Conservation (phyloP, 2,888 invertebrate genomes). For the Eilema caniola region DNA sequence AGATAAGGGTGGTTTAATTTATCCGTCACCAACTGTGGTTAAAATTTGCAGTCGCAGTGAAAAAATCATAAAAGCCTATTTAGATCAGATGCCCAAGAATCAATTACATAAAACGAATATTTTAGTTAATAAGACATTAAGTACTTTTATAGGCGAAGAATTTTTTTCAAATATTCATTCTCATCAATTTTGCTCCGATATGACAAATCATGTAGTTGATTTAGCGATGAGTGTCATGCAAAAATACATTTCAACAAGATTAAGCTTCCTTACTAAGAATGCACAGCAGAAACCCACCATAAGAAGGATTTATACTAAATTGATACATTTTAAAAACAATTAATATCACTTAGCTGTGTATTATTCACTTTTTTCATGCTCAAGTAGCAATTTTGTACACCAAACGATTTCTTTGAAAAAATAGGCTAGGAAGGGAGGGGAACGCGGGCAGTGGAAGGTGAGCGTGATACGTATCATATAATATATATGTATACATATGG, state of each 20-base stretch:
- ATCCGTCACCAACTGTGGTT: constrained; percentile 28
- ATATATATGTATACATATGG: no score
- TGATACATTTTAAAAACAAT: constrained; percentile 29
- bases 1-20: constrained; percentile 29
- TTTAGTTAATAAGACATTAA: constrained; percentile 15
- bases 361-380: no score
- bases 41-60: constrained; percentile 31
- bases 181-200: constrained; percentile 25
- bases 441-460: no score
- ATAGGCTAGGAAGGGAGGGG: no score
- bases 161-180: constrained; percentile 20
- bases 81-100: constrained; percentile 8
- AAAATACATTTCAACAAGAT: constrained; percentile 26
- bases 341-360: not conserved
- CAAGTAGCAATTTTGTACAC: no score
- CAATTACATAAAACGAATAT: constrained; percentile 15
- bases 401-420: no score
- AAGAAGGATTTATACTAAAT: constrained; percentile 26
- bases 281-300: constrained; percentile 11
- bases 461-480: no score
- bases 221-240: constrained; percentile 23
- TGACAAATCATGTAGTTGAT: constrained; percentile 25
- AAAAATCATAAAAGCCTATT: constrained; percentile 18
- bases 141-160: constrained; percentile 19
- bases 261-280: constrained; percentile 18